Base-by-base conservation (phyloP, 2,797 vertebrate species). In the Myotis myotis region DNA sequence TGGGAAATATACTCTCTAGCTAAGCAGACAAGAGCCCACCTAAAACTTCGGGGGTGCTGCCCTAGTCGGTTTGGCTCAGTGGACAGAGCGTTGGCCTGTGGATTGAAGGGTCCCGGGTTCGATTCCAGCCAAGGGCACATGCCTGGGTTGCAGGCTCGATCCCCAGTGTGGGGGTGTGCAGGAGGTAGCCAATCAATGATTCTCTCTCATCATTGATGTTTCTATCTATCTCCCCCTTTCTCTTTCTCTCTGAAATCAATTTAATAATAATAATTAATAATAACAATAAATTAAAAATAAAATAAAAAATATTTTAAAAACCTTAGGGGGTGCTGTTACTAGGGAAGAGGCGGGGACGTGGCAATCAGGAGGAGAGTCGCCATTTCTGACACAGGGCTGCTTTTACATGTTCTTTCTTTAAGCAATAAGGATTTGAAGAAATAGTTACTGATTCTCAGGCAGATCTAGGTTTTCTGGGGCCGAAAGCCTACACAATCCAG, bases 301-400 rank as follows among this genome's bases (percentile, higher is more conserved):
- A 44, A 44, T 44, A 44, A 44, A 44, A 10, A 44, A 2, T 44
- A 44, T 44, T 41, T 2, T 2, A 44, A 44, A 71, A 74, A 92
- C 62, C 20, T 84, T 20, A 72, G 1, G 4, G 22, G 47, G 19
- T 23, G 30, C 53, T 22, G 1, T 82, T 78, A 44, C 47, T 64
- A 41, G 68, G 51, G 80, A n/a, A 0, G 12, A 30, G 10, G 9
- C 53, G 36, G 23, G 25, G 8, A 41, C 49, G 30, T 13, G 33
- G 30, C 70, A 80, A 91, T 12, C 23, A 44, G 19, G 30, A 62
- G 30, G 33, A 75, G 88, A 84, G 44, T 22, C 66, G 55, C 16
- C 10, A 47, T 47, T 92, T 95, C 62, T 84, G 92, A 87, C 25
- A 86, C 66, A 89, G 30, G 15, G 90, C 11, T 87, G 68, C 66